Evolutionary conservation across 1,140 invertebrate genomes (phyloP).

Genomic region (Prorops nasuta): DNA sequence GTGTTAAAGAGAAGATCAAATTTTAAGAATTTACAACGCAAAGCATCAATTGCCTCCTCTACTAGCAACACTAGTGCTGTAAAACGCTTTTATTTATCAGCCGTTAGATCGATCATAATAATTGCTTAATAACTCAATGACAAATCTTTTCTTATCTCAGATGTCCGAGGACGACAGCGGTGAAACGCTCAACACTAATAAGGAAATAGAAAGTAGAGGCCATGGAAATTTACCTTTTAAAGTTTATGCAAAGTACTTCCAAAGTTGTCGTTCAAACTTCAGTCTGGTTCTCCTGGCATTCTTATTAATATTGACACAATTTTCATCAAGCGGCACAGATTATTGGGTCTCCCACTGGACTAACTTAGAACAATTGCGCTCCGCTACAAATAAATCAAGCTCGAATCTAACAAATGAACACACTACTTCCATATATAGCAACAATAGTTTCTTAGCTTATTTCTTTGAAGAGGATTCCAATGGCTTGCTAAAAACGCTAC

Average conservation of each 20-base stretch:
- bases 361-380: conserved; percentile 50
- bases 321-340: conserved; percentile 69
- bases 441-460: conserved; percentile 12
- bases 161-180: conserved; percentile 7
- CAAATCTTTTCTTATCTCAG: conserved; percentile 15
- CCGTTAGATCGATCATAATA: conserved; percentile 15
- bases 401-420: background rate
- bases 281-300: conserved; percentile 61
- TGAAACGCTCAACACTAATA: background rate
- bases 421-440: conserved; percentile 1
- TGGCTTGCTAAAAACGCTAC: conserved; percentile 25
- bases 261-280: conserved; percentile 63
- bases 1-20: conserved; percentile 2
- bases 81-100: too few relatives aligned
- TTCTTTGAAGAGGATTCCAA: conserved; percentile 29
- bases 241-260: conserved; percentile 68
- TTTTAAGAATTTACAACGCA: background rate
- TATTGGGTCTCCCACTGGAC: conserved; percentile 81
- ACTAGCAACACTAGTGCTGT: too few relatives aligned
- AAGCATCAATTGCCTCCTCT: background rate
- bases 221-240: conserved; percentile 59
- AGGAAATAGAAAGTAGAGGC: conserved; percentile 41
- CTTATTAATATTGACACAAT: conserved; percentile 67
- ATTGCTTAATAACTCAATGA: too few relatives aligned
- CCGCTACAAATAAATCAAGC: background rate